Percentiles rank a stretch among this genome's conserved stretches.
Conservation (phyloP, 2,797 vertebrate species). For the Sebastes taczanowskii region DNA sequence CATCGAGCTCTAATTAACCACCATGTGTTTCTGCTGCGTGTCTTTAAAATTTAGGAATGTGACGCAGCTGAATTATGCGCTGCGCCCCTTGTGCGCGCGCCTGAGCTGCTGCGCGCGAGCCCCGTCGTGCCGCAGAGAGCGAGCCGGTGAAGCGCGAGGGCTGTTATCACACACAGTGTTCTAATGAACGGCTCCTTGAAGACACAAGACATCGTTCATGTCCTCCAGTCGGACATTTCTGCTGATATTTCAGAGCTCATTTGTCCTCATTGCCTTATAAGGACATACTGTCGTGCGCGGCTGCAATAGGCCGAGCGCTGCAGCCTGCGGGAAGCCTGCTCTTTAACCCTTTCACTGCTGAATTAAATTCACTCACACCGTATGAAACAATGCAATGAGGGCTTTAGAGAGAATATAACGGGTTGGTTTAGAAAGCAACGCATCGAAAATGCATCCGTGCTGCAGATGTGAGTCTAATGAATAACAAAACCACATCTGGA, state of each 20-base stretch:
- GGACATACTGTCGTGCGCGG: conserved; percentile 77
- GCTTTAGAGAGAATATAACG: neutral
- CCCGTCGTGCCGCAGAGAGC: neutral
- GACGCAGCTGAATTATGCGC: conserved; percentile 57
- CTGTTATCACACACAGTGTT: neutral
- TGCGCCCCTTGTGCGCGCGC: conserved; percentile 20
- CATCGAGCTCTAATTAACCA: neutral
- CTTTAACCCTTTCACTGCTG: conserved; percentile 81
- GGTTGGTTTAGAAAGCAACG: neutral
- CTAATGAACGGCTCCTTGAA: neutral
- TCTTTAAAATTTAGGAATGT: conserved; percentile 44
- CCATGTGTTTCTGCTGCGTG: neutral
- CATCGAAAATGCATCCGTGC: neutral
- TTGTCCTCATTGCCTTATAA: conserved; percentile 80
- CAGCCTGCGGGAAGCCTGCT: conserved; percentile 67
- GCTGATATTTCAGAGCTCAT: conserved; percentile 53
- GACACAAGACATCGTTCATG: neutral
- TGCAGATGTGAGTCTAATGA: neutral
- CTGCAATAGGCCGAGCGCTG: conserved; percentile 81
- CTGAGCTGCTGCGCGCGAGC: neutral
- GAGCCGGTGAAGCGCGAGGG: neutral
- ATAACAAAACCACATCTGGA: neutral
- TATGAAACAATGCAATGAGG: conserved; percentile 37
- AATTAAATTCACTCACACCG: conserved; percentile 73
- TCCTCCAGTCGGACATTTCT: neutral